These are phyloP conservation scores for Vimba vimba DNA, from an alignment of 2,113 vertebrate species.

Conservation along the genomic window DNA sequence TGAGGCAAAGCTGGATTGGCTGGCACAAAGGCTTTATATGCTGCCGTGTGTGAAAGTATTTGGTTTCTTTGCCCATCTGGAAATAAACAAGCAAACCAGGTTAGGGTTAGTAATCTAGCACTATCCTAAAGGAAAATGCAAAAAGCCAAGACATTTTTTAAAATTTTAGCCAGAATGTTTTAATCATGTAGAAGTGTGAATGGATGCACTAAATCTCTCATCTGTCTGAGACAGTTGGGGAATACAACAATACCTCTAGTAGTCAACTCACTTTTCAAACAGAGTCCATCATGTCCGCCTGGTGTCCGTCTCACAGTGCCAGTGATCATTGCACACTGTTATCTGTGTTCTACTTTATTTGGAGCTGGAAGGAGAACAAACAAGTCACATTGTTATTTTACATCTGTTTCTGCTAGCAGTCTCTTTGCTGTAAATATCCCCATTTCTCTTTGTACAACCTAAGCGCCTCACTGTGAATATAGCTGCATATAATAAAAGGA, in stretches of 20 bases:
- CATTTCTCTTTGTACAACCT: conserved; percentile 30
- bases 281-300: conserved; percentile 34
- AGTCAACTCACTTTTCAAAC: conserved; percentile 40
- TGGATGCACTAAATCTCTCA: neutral
- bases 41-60: conserved; percentile 23
- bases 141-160: no score
- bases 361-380: conserved; percentile 45
- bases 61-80: neutral
- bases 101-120: no score
- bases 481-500: conserved; percentile 44
- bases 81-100: neutral
- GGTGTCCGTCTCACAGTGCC: neutral
- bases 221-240: neutral
- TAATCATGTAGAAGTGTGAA: neutral
- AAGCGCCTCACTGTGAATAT: conserved; percentile 1
- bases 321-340: conserved; percentile 29
- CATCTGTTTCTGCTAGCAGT: neutral
- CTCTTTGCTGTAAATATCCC: conserved; percentile 7
- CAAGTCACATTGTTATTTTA: conserved; percentile 38
- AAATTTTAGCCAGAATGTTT: neutral
- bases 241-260: conserved; percentile 22
- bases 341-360: conserved; percentile 38
- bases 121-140: no score
- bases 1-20: conserved; percentile 32
- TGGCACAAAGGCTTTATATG: conserved; percentile 13